Evolutionary conservation across 2,797 vertebrate genomes (phyloP).

Genomic region (Eurystomus glaucurus): DNA sequence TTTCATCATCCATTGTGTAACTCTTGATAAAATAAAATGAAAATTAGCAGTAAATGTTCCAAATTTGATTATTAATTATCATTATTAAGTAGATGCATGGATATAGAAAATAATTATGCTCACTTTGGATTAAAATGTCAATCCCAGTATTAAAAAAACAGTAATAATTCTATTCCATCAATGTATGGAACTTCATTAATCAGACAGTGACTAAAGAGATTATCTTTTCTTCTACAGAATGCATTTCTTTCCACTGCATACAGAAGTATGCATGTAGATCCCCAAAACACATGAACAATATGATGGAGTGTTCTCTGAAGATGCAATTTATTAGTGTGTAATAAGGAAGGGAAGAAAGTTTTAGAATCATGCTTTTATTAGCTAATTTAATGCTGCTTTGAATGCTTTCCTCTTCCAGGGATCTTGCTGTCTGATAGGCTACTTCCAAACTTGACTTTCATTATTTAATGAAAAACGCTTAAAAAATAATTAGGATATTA

Average conservation of each 20-base stretch:
- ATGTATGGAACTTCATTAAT: neutral
- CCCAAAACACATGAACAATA: rapidly evolving
- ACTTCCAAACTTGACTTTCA: neutral
- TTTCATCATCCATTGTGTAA: neutral
- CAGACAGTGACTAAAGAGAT: neutral
- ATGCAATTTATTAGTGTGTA: neutral
- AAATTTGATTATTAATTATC: neutral
- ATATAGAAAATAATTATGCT: neutral
- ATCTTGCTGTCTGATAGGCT: neutral
- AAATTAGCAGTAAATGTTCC: neutral
- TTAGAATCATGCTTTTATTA: neutral
- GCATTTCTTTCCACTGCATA: neutral
- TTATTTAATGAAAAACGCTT: neutral
- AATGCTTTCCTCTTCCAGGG: neutral
- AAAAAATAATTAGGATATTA: neutral
- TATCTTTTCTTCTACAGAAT: neutral
- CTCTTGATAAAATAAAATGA: neutral
- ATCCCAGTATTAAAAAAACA: neutral
- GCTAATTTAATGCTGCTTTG: neutral
- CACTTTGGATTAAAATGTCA: neutral
- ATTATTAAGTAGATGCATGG: neutral
- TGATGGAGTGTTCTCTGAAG: neutral
- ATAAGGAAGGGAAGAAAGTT: neutral
- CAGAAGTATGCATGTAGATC: neutral
- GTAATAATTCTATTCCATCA: neutral